These are phyloP conservation scores for Hippoglossus stenolepis DNA, from an alignment of 2,113 vertebrate species.

Conservation along the genomic window DNA sequence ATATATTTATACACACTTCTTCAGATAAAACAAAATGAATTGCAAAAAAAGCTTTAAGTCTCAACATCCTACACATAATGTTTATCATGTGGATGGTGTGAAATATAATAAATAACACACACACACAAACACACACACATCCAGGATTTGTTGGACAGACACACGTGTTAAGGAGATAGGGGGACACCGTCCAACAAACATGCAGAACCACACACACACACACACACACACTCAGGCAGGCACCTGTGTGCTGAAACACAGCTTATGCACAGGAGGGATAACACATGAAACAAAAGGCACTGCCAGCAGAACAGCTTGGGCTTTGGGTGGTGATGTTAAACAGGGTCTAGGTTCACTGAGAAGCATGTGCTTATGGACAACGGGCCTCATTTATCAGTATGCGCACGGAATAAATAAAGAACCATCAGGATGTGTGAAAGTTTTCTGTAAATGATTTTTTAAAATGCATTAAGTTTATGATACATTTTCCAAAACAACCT, in stretches of 20 bases:
- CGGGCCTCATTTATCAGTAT: slow-evolving; percentile 31
- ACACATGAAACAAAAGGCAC: slow-evolving; percentile 80
- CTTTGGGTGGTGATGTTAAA: slow-evolving; percentile 30
- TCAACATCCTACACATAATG: slow-evolving; percentile 62
- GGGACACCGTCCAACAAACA: slow-evolving; percentile 40
- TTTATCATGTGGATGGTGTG: slow-evolving; percentile 49
- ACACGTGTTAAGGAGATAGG: neutral
- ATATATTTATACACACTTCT: slow-evolving; percentile 75
- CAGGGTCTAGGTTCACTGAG: slow-evolving; percentile 11
- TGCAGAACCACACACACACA: slow-evolving; percentile 40
- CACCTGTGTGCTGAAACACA: slow-evolving; percentile 42
- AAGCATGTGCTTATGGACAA: slow-evolving; percentile 60
- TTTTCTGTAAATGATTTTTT: slow-evolving; percentile 21
- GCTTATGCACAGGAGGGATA: slow-evolving; percentile 35
- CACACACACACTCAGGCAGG: slow-evolving; percentile 5
- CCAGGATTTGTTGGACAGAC: neutral
- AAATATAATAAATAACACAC: slow-evolving; percentile 81
- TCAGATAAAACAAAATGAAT: slow-evolving; percentile 69
- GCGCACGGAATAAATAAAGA: neutral
- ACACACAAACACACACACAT: slow-evolving; percentile 23
- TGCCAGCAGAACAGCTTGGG: slow-evolving; percentile 74
- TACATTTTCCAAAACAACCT: slow-evolving; percentile 4
- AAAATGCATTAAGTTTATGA: slow-evolving; percentile 20
- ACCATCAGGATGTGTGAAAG: neutral
- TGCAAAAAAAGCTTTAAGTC: slow-evolving; percentile 58